Conservation (phyloP, 2,113 vertebrate genomes). For the Balaenoptera acutorostrata region DNA sequence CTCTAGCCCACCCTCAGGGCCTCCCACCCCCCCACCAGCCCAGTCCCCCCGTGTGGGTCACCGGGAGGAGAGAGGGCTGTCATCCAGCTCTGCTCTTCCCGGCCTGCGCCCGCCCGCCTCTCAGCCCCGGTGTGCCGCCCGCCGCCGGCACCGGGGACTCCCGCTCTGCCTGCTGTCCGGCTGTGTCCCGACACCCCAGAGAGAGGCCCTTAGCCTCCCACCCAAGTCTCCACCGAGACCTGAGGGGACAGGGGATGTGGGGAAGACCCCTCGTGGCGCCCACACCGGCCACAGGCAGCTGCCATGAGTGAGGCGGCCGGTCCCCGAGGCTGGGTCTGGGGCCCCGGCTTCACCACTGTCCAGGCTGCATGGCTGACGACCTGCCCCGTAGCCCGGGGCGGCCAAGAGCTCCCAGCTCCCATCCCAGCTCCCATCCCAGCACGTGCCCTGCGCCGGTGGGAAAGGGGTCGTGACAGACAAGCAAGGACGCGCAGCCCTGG, state of each 20-base stretch:
- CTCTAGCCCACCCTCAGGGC: neutral
- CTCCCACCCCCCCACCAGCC: neutral
- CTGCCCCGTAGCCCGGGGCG: too few relatives aligned
- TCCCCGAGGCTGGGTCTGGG: rapidly evolving
- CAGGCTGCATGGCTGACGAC: too few relatives aligned
- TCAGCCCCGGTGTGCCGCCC: neutral
- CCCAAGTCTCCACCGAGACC: neutral
- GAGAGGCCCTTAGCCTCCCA: neutral
- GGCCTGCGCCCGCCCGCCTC: neutral
- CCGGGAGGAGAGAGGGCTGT: neutral
- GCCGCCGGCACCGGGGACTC: neutral
- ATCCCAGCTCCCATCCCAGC: neutral
- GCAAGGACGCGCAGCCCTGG: neutral
- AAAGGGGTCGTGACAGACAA: neutral
- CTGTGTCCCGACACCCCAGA: neutral
- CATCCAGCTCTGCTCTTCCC: neutral
- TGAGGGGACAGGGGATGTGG: rapidly evolving
- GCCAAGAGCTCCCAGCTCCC: neutral
- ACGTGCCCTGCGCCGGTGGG: rapidly evolving
- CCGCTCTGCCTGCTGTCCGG: neutral
- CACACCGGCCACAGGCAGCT: rapidly evolving
- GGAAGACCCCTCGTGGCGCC: neutral
- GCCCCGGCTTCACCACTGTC: too few relatives aligned
- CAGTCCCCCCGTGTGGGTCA: rapidly evolving
- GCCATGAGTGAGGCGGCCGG: neutral